Evolutionary conservation across 92 coral and sea anemone genomes (phyloP), one percentile per base, ranked within the genome.

Genomic region (Epizoanthus ramosus): DNA sequence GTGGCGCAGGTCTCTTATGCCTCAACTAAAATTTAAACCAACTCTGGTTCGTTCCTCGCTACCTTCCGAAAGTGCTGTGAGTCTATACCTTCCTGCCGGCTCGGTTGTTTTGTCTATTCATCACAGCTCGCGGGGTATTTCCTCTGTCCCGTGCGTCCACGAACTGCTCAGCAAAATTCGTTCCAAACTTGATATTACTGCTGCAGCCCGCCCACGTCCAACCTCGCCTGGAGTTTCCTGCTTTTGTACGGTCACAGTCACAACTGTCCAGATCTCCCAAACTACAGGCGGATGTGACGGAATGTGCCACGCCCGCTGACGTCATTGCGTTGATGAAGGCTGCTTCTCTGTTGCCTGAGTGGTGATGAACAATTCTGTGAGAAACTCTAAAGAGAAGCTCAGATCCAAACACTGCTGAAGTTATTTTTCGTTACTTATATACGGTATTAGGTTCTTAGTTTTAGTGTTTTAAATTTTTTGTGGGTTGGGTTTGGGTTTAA

Each of bases 181-280:
- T 85, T 0, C 98, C 98, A 79, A 97, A 97, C 87, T 94, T 92
- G 58, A 94, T 85, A 83, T 97, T 94, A 72, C 99, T 97, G 56
- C 84, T 91, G 43, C 99, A 97, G 19, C 99, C 99, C 8, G 95
- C 88, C 99, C 99, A 97, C 24, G 95, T 90, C 98, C 98, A 97
- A 64, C 95, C 97, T 68, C 93, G 92, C 22, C 74, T 84, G 2
- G 98, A 80, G 28, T 79, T 68, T 43, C 94, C 97, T 69, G 81
- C 87, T 81, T 76, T 83, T 0, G 94, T 89, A 18, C 97, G 91
- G 69, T 94, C 99, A 35, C 99, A 97, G 75, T 94, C 98, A 58
- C 99, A 97, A 33, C 99, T 97, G 50, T 87, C 80, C 54, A 87
- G 85, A 17, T 85, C 83, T 16, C 99, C 99, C 22, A 90, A 53